Percentiles rank a stretch among this genome's conserved stretches.
These are phyloP conservation scores for Sparidentex hasta DNA, from an alignment of 2,797 vertebrate genomes.

Conservation along the genomic window DNA sequence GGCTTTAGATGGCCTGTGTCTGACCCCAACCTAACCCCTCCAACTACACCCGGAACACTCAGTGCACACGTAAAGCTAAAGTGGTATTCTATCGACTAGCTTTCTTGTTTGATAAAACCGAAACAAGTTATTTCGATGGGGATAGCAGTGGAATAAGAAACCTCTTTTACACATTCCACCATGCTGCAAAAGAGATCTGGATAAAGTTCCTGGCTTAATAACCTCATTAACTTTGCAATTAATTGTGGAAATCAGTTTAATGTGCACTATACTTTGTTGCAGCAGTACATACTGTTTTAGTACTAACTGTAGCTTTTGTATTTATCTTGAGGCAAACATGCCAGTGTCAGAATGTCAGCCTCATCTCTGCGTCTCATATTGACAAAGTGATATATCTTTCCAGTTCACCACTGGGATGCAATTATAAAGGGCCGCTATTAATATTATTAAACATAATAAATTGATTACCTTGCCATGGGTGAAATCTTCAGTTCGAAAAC, in stretches of 20 bases:
- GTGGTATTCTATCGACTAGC: neutral
- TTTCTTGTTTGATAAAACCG: constrained; percentile 3
- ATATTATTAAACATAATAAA: neutral
- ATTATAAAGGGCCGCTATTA: neutral
- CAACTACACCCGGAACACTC: constrained; percentile 34
- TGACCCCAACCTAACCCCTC: constrained; percentile 57
- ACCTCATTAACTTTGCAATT: neutral
- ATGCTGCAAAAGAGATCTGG: neutral
- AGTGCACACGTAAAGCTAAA: constrained; percentile 18
- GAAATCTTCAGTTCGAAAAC: neutral
- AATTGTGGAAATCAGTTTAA: neutral
- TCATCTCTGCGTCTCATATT: neutral
- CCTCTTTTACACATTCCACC: neutral
- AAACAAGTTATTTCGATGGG: neutral
- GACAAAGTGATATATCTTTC: neutral
- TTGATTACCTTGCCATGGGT: too few relatives aligned
- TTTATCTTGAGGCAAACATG: neutral
- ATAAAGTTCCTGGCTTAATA: constrained; percentile 1
- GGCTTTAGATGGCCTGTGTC: constrained; percentile 55
- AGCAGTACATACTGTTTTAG: neutral
- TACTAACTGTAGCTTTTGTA: neutral
- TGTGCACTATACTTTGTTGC: neutral
- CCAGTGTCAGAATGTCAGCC: neutral
- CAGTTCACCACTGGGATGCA: neutral
- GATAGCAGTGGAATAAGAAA: neutral